Evolutionary conservation across 1,140 invertebrate genomes (phyloP).

Genomic region (Paralvinella palmiformis): DNA sequence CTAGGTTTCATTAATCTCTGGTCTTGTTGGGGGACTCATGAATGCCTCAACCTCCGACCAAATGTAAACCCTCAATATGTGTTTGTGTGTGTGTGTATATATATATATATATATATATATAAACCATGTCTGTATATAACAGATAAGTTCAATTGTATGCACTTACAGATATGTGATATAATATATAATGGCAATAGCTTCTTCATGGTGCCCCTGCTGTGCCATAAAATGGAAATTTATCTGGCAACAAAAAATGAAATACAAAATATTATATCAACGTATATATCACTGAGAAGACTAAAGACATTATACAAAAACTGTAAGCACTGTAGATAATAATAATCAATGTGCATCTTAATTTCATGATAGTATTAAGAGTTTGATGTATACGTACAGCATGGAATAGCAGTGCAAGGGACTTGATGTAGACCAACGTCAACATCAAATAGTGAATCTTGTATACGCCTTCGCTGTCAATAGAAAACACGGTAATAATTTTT

Average conservation of each 20-base stretch:
- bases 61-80: no score
- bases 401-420: constrained; percentile 86
- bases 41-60: no score
- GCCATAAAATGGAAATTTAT: constrained; percentile 96
- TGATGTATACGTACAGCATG: constrained; percentile 67
- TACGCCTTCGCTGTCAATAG: constrained; percentile 62
- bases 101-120: no score
- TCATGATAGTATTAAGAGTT: background rate
- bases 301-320: constrained; percentile 2
- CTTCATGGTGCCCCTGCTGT: constrained; percentile 86
- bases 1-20: no score
- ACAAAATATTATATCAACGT: background rate
- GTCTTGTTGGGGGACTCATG: no score
- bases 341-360: background rate
- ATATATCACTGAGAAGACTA: constrained; percentile 5
- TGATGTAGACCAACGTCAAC: constrained; percentile 87
- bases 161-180: constrained; percentile 88
- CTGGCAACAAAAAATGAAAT: constrained; percentile 29
- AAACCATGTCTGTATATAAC: no score
- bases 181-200: constrained; percentile 94
- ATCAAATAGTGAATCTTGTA: constrained; percentile 97
- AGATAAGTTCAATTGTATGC: background rate
- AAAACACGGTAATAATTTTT: constrained; percentile 24
- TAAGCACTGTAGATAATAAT: background rate
- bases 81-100: no score